phyloP scores from a whole-genome alignment of 2,888 invertebrate species.

The Conchocele bisecta region DNA sequence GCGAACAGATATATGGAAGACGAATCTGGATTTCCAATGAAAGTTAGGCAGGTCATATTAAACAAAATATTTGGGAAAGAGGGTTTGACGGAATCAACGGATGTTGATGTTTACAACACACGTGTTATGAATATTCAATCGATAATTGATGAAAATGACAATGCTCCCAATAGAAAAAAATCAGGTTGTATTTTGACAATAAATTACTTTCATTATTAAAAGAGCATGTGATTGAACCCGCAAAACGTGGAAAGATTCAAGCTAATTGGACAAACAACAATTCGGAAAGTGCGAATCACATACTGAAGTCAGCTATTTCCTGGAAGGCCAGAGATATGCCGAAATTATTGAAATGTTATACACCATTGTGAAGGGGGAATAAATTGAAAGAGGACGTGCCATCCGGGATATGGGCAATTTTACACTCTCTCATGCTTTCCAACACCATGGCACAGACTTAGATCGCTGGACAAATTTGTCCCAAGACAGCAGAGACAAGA shows the following conservation, averaged over 20 bases:
- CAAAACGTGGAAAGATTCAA: neutral
- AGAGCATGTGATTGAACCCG: constrained; percentile 3
- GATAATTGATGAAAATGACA: neutral
- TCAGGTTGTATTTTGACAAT: neutral
- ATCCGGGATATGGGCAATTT: constrained; percentile 8
- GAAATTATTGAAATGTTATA: neutral
- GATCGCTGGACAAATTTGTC: constrained; percentile 11
- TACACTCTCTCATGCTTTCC: neutral
- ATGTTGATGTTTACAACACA: neutral
- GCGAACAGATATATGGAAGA: constrained; percentile 20
- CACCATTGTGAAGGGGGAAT: constrained; percentile 5
- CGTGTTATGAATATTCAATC: neutral
- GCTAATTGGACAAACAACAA: constrained; percentile 25
- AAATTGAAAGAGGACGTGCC: constrained; percentile 8
- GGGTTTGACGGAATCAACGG: neutral
- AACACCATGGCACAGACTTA: constrained; percentile 16
- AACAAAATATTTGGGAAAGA: neutral
- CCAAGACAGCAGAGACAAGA: constrained; percentile 4
- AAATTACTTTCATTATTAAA: constrained; percentile 1
- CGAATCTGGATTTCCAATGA: neutral
- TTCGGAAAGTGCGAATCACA: constrained; percentile 24
- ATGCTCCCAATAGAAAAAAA: neutral
- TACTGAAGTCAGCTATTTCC: constrained; percentile 4
- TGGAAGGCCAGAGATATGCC: constrained; percentile 10
- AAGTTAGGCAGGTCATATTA: constrained; percentile 4